Percentiles rank a stretch among this genome's conserved stretches.
phyloP scores from a whole-genome alignment of 2,113 vertebrate species.

The Tringa solitaria region DNA sequence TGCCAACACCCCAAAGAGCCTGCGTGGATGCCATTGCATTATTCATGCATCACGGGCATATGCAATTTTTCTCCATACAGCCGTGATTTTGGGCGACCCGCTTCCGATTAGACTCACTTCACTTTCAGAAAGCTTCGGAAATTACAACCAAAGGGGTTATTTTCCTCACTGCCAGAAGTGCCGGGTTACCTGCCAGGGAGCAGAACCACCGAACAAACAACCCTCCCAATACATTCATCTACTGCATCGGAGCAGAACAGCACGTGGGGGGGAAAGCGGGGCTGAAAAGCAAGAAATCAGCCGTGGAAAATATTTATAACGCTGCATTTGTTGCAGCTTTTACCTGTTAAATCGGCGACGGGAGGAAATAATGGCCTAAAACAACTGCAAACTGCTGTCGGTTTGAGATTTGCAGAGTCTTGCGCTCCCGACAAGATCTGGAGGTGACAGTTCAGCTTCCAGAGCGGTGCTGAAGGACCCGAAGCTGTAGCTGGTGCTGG shows the following conservation, averaged over 20 bases:
- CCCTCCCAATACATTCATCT: not conserved
- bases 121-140: not conserved
- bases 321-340: not conserved
- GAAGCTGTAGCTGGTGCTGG: not conserved
- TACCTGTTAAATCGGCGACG: not conserved
- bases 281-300: not conserved
- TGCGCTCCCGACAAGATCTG: not conserved
- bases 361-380: not conserved
- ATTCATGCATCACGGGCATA: not conserved
- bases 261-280: not conserved
- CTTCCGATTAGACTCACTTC: not conserved
- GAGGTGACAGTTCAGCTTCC: not conserved
- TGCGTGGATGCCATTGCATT: not conserved
- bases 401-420: not conserved
- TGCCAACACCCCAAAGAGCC: not conserved
- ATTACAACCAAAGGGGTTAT: not conserved
- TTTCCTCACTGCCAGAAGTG: not conserved
- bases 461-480: fast-evolving
- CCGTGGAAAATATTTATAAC: not conserved
- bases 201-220: not conserved
- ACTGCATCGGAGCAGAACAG: not conserved
- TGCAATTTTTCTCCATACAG: not conserved
- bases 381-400: fast-evolving
- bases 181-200: not conserved
- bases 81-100: not conserved